Base-by-base conservation (phyloP, 2,797 vertebrate genomes). In the Botia kubotai region DNA sequence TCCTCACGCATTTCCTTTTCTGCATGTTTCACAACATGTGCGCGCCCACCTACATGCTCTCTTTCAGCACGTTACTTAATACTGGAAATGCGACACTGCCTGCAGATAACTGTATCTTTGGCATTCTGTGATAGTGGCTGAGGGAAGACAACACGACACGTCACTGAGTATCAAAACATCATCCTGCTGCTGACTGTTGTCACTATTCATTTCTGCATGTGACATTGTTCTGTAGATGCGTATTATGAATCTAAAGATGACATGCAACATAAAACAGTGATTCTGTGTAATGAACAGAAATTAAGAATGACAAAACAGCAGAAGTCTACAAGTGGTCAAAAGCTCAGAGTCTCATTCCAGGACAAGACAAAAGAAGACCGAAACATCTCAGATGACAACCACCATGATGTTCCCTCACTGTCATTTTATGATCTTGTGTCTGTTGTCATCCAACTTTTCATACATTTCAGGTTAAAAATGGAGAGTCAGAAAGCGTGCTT, bases 41-140 rank as follows among this genome's bases (percentile, higher is more conserved):
- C 79, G 75, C 85, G 74, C 87, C 93, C 91, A 89, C 92, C 94
- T 91, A 93, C 92, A 90, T 90, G 87, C 85, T 88, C 83, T 58
- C 79, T 88, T 90, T 91, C 88, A 90, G 90, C 81, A 87, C 88
- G 85, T 89, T 87, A 87, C 90, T 92, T 90, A 88, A 89, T 90
- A 89, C 86, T 88, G 86, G 89, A 90, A 92, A 90, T 87, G 91
- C 85, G 85, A 89, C 88, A 85, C 88, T 86, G 88, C 89, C 87
- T 87, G 81, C 87, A 87, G 88, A 90, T 89, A 89, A 84, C 83
- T 83, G 86, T 88, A 89, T 89, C 89, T 86, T 91, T 89, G 89
- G 87, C 87, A 91, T 87, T 87, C 87, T 87, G 84, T 82, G 70
- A 72, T 76, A 86, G 81, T 80, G 80, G 81, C 77, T 52, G 85